Percentiles rank a stretch among this genome's conserved stretches.
Evolutionary conservation across 2,797 vertebrate species (phyloP).

Genomic region (Nasua narica): DNA sequence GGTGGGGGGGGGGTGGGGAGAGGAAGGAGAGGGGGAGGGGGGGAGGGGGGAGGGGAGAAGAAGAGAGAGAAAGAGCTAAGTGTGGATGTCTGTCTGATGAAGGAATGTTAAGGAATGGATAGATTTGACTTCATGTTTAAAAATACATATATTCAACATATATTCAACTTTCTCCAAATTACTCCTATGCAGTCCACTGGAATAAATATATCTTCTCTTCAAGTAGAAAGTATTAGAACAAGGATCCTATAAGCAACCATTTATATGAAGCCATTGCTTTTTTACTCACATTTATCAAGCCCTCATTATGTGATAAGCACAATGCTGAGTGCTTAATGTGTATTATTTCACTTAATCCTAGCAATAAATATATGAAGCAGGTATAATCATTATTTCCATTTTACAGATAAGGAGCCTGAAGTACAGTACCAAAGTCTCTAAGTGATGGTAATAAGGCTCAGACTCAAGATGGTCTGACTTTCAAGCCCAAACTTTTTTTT

Average conservation of each 20-base stretch:
- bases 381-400: neutral
- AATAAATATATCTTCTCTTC: slow-evolving; percentile 1
- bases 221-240: neutral
- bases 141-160: neutral
- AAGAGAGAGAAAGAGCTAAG: neutral
- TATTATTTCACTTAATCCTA: slow-evolving; percentile 7
- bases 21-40: too few species aligned
- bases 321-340: neutral
- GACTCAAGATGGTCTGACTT: neutral
- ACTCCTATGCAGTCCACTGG: neutral
- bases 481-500: neutral
- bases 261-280: neutral
- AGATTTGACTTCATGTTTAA: neutral
- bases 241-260: neutral
- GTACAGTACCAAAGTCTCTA: neutral
- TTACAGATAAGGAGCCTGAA: neutral
- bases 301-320: neutral
- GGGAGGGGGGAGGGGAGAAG: too few species aligned
- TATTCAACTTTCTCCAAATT: neutral
- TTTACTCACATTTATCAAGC: neutral
- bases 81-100: neutral
- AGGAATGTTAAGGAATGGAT: neutral
- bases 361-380: neutral
- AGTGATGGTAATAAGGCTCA: neutral
- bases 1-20: too few species aligned